Base-by-base conservation (phyloP, 2,888 invertebrate genomes). In the Trilocha varians region DNA sequence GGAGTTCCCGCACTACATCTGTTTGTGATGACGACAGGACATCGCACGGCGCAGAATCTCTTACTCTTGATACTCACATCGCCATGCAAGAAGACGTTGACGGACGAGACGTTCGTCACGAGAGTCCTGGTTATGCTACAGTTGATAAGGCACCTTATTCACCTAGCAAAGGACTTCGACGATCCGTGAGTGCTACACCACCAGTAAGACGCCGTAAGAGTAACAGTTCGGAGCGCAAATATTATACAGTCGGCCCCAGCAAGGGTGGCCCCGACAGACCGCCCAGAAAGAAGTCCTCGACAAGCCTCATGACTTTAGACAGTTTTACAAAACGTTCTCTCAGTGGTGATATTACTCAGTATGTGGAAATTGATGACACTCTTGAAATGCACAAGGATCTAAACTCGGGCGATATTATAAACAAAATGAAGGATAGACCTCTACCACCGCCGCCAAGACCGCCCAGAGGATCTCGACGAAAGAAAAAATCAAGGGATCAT, bases 361-460 rank as follows among this genome's bases (percentile, higher is more conserved):
- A 90, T 55, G 87, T 88, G 34, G 90, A 90, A 72, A 88, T 90
- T 40, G 88, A 88, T 40, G 87, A 87, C 48, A 79, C 83, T 2
- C 87, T 88, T 49, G 89, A 89, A 57, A 65, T 78, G 48, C 87
- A 88, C 38, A 89, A 89, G 55, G 88, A 91, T 59, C 75, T 94
- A 37, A 89, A 92, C 47, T 93, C 93, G 14, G 93, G 92, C 6
- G 91, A 91, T 47, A 87, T 94, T 35, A 87, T 95, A 2, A 91
- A 89, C 58, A 94, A 91, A 80, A 95, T 96, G 91, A 93, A 93
- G 75, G 91, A 91, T 53, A 87, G 96, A 48, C 96, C 96, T 0
- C 72, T 96, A 50, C 96, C 96, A 1, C 91, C 96, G 3, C 96
- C 96, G 0, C 96, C 96, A 2, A 85, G 95, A 44, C 95, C 95